Percentiles rank a stretch among this genome's conserved stretches.
phyloP scores from a whole-genome alignment of 2,888 invertebrate genomes.

The Galerucella nymphaeae region DNA sequence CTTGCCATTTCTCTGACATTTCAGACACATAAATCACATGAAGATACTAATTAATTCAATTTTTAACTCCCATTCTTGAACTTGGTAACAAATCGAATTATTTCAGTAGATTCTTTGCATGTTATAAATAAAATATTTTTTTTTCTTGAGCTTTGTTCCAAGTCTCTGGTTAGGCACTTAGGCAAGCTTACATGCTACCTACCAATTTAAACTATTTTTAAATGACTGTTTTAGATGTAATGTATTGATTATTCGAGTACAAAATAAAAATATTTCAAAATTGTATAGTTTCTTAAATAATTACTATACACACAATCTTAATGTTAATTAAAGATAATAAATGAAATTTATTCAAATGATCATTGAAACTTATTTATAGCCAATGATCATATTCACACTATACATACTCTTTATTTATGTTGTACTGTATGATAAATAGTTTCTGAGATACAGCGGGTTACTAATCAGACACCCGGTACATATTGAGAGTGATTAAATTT shows the following conservation, averaged over 20 bases:
- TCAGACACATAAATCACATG: conserved; percentile 5
- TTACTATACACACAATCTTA: too few species aligned
- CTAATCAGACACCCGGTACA: too few species aligned
- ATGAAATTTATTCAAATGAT: neutral
- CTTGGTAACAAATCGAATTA: neutral
- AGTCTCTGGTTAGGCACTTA: neutral
- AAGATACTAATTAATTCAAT: conserved; percentile 6
- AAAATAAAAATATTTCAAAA: neutral
- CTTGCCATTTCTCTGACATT: neutral
- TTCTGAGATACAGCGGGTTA: too few species aligned
- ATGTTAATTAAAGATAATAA: too few species aligned
- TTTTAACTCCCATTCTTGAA: neutral
- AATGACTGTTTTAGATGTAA: neutral
- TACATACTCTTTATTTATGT: neutral
- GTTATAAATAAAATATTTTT: neutral
- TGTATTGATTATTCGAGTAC: neutral
- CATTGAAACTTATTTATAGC: conserved; percentile 5
- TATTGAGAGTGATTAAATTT: neutral
- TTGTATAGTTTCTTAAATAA: neutral
- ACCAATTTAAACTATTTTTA: neutral
- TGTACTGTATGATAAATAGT: too few species aligned
- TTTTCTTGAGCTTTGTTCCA: neutral
- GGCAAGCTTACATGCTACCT: neutral
- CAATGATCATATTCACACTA: conserved; percentile 3
- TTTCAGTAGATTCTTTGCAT: neutral